These are phyloP conservation scores for Atethmia centrago DNA, from an alignment of 2,888 invertebrate genomes.

Conservation along the genomic window DNA sequence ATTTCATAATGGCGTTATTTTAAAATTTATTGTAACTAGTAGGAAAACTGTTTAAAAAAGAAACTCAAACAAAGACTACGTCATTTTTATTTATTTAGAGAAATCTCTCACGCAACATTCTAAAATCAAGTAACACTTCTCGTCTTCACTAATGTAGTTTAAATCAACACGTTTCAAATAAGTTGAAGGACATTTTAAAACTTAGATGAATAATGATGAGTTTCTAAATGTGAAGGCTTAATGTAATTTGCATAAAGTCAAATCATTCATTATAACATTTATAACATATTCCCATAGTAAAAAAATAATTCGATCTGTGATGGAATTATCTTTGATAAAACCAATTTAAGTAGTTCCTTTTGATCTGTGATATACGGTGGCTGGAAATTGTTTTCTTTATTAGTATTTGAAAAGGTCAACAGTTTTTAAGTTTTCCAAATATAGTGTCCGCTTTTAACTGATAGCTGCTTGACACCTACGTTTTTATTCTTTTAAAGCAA, in stretches of 20 bases:
- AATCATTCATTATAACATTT: conserved; percentile 31
- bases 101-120: neutral
- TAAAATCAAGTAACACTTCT: neutral
- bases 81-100: neutral
- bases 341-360: conserved; percentile 19
- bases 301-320: conserved; percentile 28
- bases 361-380: conserved; percentile 45
- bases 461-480: conserved; percentile 33
- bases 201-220: conserved; percentile 48
- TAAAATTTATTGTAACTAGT: neutral
- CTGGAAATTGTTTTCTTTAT: conserved; percentile 41
- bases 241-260: conserved; percentile 58
- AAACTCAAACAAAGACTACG: neutral
- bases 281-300: conserved; percentile 1
- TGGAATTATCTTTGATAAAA: conserved; percentile 16
- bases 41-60: neutral
- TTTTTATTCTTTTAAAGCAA: conserved; percentile 9
- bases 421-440: conserved; percentile 39
- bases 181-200: conserved; percentile 52
- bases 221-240: conserved; percentile 58
- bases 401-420: conserved; percentile 49
- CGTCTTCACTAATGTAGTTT: neutral
- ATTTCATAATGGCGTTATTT: neutral
- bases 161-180: conserved; percentile 12
- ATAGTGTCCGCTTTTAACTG: conserved; percentile 30